Conservation (phyloP, 1,140 invertebrate species). For the Drosophila sproati region DNA sequence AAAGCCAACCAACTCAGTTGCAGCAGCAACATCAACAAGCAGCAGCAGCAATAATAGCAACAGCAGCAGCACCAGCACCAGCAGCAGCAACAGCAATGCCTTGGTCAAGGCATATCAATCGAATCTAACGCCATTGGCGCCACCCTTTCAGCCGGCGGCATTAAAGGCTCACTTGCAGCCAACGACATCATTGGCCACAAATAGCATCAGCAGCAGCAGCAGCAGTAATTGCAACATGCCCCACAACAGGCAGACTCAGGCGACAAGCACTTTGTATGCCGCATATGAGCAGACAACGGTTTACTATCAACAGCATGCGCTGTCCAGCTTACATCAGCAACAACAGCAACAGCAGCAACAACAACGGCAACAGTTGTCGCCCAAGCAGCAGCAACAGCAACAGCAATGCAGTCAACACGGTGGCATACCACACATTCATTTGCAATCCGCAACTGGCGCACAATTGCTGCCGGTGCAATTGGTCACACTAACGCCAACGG, state of each 20-base stretch:
- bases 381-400: conserved; percentile 47
- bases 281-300: conserved; percentile 75
- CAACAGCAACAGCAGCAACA: conserved; percentile 53
- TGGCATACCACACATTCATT: conserved; percentile 72
- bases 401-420: conserved; percentile 66
- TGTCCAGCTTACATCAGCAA: conserved; percentile 38
- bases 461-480: conserved; percentile 68
- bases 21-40: conserved; percentile 13
- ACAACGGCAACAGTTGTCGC: conserved; percentile 39
- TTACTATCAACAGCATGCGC: conserved; percentile 68
- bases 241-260: conserved; percentile 22
- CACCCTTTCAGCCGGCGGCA: conserved; percentile 75
- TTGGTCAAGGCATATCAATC: conserved; percentile 77
- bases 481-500: conserved; percentile 61
- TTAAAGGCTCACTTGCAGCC: conserved; percentile 44
- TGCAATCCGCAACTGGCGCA: conserved; percentile 51
- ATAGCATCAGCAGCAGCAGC: conserved; percentile 27
- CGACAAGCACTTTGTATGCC: conserved; percentile 46
- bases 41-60: neutral
- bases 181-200: conserved; percentile 9
- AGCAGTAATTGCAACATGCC: conserved; percentile 39
- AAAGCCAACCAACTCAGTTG: neutral
- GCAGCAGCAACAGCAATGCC: conserved; percentile 53
- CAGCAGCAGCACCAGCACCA: conserved; percentile 17
- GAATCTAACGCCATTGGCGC: conserved; percentile 76